Evolutionary conservation across 2,797 vertebrate species (phyloP), one percentile per base, ranked within the genome.

Genomic region (Aphelocoma californica): DNA sequence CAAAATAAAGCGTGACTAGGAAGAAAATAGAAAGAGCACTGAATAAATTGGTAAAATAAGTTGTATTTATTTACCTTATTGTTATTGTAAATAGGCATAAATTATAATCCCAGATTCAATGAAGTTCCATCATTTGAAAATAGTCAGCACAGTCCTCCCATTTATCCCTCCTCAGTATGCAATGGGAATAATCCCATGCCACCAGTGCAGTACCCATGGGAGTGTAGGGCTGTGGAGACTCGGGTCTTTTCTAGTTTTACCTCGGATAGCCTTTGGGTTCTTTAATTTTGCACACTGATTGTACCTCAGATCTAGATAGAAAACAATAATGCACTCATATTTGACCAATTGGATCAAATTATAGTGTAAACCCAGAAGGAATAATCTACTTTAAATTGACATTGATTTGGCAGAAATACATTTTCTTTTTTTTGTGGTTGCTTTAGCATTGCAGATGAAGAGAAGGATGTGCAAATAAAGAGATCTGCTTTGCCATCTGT

Each of bases 401-500:
- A 65, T 86, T 82, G 74, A 90, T 96, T 97, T 97, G 95, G 97
- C 96, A 97, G 86, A 84, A 95, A 77, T 90, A 73, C 9, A 31
- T 95, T 95, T 45, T 14, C 57, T 91, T 73, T 94, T 83, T 73
- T 92, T 48, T 84, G 82, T 87, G 89, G 88, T 94, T 97, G 66
- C 92, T 97, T 97, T 91, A 96, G 80, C 91, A 94, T 89, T 97
- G 92, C 94, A 96, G 91, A 98, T 97, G 96, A 98, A 96, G 95
- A 94, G 95, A 97, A 97, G 90, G 94, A 97, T 97, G 96, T 97
- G 97, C 92, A 98, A 97, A 97, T 98, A 98, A 98, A 98, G 97
- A 98, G 97, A 97, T 97, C 97, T 98, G 97, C 88, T 98, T 96
- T 88, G 51, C 97, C 97, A 97, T 98, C 98, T 98, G 98, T 96